phyloP scores from a whole-genome alignment of 1,140 invertebrate genomes.

The Papilio machaon region DNA sequence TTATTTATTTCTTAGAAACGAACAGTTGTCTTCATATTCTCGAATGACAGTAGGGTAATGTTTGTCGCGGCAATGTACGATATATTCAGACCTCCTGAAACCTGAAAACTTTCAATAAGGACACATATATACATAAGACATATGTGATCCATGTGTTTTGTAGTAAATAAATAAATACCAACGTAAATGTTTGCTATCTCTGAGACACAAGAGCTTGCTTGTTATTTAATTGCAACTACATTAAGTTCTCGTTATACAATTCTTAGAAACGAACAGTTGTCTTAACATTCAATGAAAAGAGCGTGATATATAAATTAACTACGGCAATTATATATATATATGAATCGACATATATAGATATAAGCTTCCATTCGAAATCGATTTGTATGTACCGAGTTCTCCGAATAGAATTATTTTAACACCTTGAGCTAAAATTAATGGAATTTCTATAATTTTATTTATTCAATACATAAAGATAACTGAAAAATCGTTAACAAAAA shows the following conservation, averaged over 20 bases:
- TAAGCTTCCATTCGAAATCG: slow-evolving; percentile 26
- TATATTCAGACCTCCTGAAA: not conserved
- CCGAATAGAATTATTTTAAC: slow-evolving; percentile 32
- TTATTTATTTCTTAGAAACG: slow-evolving; percentile 34
- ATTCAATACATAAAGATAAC: not conserved
- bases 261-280: slow-evolving; percentile 22
- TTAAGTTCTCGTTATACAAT: slow-evolving; percentile 25
- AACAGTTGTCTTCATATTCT: not conserved
- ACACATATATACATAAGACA: not conserved
- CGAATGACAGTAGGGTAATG: not conserved
- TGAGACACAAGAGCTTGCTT: not conserved
- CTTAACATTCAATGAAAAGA: slow-evolving; percentile 17
- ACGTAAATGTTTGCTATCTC: not conserved
- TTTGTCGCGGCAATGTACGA: not conserved
- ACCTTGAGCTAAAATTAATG: slow-evolving; percentile 32
- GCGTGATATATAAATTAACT: slow-evolving; percentile 25
- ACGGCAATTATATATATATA: slow-evolving; percentile 27
- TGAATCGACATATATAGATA: slow-evolving; percentile 27
- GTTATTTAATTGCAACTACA: slow-evolving; percentile 7
- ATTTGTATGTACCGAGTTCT: slow-evolving; percentile 25
- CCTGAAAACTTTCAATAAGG: too few species aligned
- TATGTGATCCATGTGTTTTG: not conserved
- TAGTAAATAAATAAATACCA: not conserved
- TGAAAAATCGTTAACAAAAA: slow-evolving; percentile 11
- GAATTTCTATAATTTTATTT: slow-evolving; percentile 25